Evolutionary conservation across 2,888 invertebrate species (phyloP), one percentile per base, ranked within the genome.

Genomic region (Euproctis similis): DNA sequence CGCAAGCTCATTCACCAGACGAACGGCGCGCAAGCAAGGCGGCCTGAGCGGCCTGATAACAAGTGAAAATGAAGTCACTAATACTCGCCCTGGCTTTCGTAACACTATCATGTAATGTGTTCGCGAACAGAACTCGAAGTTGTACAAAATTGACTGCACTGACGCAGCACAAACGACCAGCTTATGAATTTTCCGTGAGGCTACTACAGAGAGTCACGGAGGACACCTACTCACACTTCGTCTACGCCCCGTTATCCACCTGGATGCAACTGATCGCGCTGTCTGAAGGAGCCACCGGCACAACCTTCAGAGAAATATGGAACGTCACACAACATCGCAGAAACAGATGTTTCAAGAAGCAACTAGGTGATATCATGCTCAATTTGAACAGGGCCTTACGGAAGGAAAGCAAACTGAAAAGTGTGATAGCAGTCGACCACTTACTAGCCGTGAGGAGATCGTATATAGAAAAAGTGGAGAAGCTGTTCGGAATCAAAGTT

Each of bases 251-350:
- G 0, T 30, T 77, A 1, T 60, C 69, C 0, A 64, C 69, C 2
- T 80, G 76, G 73, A 31, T 75, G 18, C 77, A 80, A 30, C 39
- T 80, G 1, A 35, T 59, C 4, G 59, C 69, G 0, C 12, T 78
- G 6, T 63, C 73, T 0, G 70, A 74, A 36, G 76, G 77, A 0
- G 69, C 78, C 0, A 35, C 31, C 0, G 66, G 64, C 0, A 19
- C 14, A 0, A 73, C 75, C 0, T 36, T 59, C 2, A 39, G 39
- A 3, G 73, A 80, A 46, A 59, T 80, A 2, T 55, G 59, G 55
- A 59, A 46, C 3, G 52, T 71, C 0, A 72, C 76, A 0, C 58
- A 49, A 34, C 57, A 64, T 8, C 58, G 61, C 18, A 36, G 39
- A 5, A 53, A 58, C 21, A 46, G 31, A 18, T 80, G 78, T 38